Conservation (phyloP, 2,797 vertebrate species). For the Gallinago nigripennis region DNA sequence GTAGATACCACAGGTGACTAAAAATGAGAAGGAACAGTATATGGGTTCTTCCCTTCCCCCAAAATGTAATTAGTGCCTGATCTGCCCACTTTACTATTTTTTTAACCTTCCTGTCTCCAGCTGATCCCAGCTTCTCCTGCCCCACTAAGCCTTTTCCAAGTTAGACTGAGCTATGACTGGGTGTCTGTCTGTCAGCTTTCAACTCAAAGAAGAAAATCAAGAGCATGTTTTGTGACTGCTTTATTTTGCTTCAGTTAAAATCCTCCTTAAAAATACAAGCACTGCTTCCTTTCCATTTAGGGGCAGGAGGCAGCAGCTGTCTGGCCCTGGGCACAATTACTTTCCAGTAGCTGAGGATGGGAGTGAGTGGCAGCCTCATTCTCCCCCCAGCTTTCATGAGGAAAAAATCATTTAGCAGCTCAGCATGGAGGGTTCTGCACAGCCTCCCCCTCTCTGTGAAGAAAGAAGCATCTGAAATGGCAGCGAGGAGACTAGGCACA, state of each 20-base stretch:
- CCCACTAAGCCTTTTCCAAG: background rate
- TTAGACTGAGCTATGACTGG: background rate
- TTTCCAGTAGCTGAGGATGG: background rate
- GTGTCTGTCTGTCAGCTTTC: background rate
- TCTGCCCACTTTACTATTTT: background rate
- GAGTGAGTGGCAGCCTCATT: background rate
- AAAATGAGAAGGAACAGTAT: background rate
- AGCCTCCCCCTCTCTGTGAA: background rate
- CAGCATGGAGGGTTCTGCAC: background rate
- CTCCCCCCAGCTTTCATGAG: background rate
- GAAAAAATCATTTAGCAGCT: constrained; percentile 39
- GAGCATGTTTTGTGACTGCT: background rate
- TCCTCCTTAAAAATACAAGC: constrained; percentile 22
- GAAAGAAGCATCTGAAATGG: background rate
- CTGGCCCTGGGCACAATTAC: constrained; percentile 48
- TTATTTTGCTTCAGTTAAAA: constrained; percentile 47
- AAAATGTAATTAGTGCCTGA: background rate
- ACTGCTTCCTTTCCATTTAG: constrained; percentile 4
- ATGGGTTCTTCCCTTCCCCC: background rate
- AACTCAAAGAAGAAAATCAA: background rate
- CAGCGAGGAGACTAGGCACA: background rate
- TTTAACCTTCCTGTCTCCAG: background rate
- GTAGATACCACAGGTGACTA: background rate
- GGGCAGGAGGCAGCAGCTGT: constrained; percentile 57
- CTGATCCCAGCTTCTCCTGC: background rate